Conservation (phyloP, 2,113 vertebrate species). For the Calidris pugnax region DNA sequence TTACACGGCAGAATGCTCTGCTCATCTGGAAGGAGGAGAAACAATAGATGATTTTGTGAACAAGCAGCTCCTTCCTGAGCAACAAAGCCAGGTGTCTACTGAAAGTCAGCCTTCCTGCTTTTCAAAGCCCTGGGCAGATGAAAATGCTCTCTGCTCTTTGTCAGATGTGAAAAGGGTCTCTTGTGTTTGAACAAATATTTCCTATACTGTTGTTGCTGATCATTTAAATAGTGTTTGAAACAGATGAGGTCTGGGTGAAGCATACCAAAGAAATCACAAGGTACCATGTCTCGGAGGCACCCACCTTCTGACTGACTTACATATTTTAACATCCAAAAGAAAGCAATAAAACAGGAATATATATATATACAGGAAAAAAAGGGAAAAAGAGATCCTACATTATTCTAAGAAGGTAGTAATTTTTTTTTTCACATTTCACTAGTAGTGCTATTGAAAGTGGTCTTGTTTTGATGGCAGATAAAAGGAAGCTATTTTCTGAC, state of each 20-base stretch:
- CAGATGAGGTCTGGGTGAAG: not conserved
- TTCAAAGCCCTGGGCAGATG: not conserved
- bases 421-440: not conserved
- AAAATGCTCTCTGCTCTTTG: not conserved
- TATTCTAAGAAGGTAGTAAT: not conserved
- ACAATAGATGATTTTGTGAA: not conserved
- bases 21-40: constrained; percentile 71
- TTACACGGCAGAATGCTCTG: constrained; percentile 62
- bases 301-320: not conserved
- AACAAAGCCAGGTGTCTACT: not conserved
- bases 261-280: not conserved
- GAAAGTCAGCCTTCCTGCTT: not conserved
- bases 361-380: too few relatives aligned
- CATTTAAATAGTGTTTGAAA: not conserved
- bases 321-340: not conserved
- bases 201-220: not conserved
- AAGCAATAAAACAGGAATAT: not conserved
- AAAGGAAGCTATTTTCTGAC: not conserved
- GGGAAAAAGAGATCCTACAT: not conserved
- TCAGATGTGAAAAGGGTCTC: not conserved
- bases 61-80: not conserved
- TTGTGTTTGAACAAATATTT: not conserved
- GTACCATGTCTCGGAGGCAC: not conserved
- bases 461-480: not conserved
- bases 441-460: not conserved